These are phyloP conservation scores for Acanthopleura granulata DNA, from an alignment of 2,888 invertebrate species.

Conservation along the genomic window DNA sequence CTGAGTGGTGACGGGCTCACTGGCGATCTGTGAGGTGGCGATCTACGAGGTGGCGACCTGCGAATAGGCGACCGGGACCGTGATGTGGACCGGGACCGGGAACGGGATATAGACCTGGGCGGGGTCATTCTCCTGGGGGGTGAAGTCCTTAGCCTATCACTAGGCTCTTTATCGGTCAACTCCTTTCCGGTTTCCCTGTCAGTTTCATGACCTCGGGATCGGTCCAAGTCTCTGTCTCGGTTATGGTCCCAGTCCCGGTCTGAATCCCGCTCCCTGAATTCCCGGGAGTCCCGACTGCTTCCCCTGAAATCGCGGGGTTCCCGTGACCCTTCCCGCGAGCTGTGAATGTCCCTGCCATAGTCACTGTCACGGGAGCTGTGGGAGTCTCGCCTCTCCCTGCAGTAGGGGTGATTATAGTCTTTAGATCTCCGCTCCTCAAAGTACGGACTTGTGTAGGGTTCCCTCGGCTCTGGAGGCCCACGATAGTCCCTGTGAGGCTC, in stretches of 20 bases:
- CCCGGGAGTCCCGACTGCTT: not conserved
- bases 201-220: constrained; percentile 24
- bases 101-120: constrained; percentile 36
- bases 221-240: constrained; percentile 36
- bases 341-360: constrained; percentile 32
- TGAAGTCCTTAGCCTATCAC: constrained; percentile 29
- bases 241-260: constrained; percentile 31
- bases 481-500: constrained; percentile 13
- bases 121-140: constrained; percentile 34
- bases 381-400: constrained; percentile 20
- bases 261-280: constrained; percentile 24
- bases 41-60: constrained; percentile 18
- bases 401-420: constrained; percentile 31
- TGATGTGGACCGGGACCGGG: constrained; percentile 35
- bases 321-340: constrained; percentile 37
- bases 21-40: constrained; percentile 19
- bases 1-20: constrained; percentile 21
- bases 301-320: constrained; percentile 33
- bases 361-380: constrained; percentile 40
- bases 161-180: constrained; percentile 32
- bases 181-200: not conserved
- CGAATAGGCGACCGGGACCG: constrained; percentile 23
- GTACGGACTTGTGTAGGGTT: constrained; percentile 12
- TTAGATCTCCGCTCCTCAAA: constrained; percentile 37
- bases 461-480: constrained; percentile 4